Conservation (phyloP, 2,888 invertebrate genomes). For the Dynastes grantii region DNA sequence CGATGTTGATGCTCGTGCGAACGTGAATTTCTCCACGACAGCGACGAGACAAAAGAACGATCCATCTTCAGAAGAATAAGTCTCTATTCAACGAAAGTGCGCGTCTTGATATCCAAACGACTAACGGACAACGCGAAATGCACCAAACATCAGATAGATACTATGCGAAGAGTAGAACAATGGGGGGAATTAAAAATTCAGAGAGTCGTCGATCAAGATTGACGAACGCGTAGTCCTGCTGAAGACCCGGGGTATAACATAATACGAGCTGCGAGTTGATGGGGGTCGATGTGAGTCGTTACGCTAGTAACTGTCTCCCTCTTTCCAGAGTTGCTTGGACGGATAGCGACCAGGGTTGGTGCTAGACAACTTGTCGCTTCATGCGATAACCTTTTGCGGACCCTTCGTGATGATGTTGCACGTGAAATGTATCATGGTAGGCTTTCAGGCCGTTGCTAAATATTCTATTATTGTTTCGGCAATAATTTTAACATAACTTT, state of each 20-base stretch:
- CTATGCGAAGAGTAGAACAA: slow-evolving; percentile 42
- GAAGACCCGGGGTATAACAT: slow-evolving; percentile 51
- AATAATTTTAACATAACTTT: no score
- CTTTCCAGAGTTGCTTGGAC: background rate
- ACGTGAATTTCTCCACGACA: background rate
- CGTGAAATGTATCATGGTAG: no score
- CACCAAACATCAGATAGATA: slow-evolving; percentile 37
- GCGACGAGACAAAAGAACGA: slow-evolving; percentile 25
- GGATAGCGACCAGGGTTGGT: slow-evolving; percentile 56
- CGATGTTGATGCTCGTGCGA: no score
- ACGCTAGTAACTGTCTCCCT: slow-evolving; percentile 60
- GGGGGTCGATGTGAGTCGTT: slow-evolving; percentile 58
- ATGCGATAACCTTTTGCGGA: no score
- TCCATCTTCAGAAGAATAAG: slow-evolving; percentile 10
- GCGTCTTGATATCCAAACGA: background rate
- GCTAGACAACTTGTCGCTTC: no score
- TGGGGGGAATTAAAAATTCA: slow-evolving; percentile 53
- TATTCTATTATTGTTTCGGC: no score
- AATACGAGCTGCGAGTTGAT: slow-evolving; percentile 11
- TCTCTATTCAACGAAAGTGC: background rate
- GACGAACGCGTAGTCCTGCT: slow-evolving; percentile 55
- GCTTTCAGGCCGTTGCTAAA: no score
- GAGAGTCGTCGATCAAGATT: slow-evolving; percentile 59
- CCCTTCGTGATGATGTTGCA: no score
- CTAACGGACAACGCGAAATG: slow-evolving; percentile 9